phyloP scores from a whole-genome alignment of 2,888 invertebrate species.

The Tetramorium bicarinatum region DNA sequence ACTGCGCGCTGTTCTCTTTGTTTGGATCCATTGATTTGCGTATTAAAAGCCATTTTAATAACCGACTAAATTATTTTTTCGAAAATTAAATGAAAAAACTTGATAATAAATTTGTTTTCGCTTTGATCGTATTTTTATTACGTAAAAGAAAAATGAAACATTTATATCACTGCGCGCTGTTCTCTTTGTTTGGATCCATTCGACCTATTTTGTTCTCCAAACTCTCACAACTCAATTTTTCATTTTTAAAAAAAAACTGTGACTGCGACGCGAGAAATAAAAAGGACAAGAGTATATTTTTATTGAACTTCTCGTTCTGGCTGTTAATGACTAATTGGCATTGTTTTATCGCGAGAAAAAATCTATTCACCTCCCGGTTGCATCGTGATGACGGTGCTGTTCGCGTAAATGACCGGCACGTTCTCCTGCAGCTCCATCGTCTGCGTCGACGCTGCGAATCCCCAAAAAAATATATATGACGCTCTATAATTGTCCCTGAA shows the following conservation, averaged over 20 bases:
- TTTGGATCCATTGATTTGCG: background rate
- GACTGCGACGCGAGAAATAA: no score
- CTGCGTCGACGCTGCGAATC: background rate
- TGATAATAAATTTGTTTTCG: background rate
- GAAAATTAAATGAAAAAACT: background rate
- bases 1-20: background rate
- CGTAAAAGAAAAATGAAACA: background rate
- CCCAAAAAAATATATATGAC: background rate
- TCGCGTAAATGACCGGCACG: slow-evolving; percentile 63
- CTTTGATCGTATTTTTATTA: background rate
- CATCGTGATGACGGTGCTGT: slow-evolving; percentile 69
- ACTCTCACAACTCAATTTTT: background rate
- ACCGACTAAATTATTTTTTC: background rate
- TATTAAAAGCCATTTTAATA: background rate
- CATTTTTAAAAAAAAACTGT: background rate
- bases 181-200: background rate
- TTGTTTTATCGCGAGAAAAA: background rate
- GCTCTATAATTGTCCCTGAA: background rate
- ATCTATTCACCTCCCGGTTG: slow-evolving; percentile 72
- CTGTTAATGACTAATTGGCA: background rate
- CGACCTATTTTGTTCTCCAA: background rate
- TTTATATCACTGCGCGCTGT: background rate
- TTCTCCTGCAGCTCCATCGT: slow-evolving; percentile 61
- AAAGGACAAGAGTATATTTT: background rate
- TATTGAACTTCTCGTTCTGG: background rate